Base-by-base conservation (phyloP, 2,113 vertebrate genomes). In the Anhinga anhinga region DNA sequence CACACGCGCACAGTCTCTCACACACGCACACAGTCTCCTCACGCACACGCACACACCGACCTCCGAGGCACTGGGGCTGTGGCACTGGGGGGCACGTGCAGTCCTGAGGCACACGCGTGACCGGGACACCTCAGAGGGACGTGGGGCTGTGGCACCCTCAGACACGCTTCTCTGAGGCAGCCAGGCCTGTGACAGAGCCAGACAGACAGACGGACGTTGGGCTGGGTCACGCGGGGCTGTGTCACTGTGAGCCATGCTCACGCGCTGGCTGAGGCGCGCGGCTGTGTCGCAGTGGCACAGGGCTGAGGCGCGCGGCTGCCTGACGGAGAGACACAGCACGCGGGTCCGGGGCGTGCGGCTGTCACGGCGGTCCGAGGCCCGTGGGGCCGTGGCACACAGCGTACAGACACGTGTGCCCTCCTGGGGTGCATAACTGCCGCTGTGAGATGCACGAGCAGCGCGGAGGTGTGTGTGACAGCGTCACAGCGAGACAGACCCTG, bases 351-450 rank as follows among this genome's bases (percentile, higher is more conserved):
- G 29, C 4, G 1, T 29, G 66, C 18, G 79, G 50, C 36, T 55
- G 59, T 42, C 40, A 11, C 1, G 1, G 53, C 0, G 0, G 44
- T 13, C 69, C 61, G 26, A 82, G 79, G 55, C 34, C 45, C 1
- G 3, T 8, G 88, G 65, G 70, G 50, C 66, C 0, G 1, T 38
- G 58, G 36, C 89, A 47, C 0, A 0, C 6, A 38, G 38, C 5
- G 1, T 26, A 7, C 0, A 0, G 63, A 40, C 44, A 15, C 0
- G 13, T 44, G 0, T 40, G 15, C 10, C 0, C 0, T 45, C 7
- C 42, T 44, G 47, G 26, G 61, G 50, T 79, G n/a, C 2, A 0
- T 53, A 79, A 16, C 82, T 74, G 38, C 53, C 62, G 6, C 49
- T 20, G 58, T 27, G 61, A 34, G 42, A 32, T 4, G 6, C 45